Percentiles rank a stretch among this genome's conserved stretches.
Conservation (phyloP, 2,888 invertebrate genomes). For the Nycteola revayana region DNA sequence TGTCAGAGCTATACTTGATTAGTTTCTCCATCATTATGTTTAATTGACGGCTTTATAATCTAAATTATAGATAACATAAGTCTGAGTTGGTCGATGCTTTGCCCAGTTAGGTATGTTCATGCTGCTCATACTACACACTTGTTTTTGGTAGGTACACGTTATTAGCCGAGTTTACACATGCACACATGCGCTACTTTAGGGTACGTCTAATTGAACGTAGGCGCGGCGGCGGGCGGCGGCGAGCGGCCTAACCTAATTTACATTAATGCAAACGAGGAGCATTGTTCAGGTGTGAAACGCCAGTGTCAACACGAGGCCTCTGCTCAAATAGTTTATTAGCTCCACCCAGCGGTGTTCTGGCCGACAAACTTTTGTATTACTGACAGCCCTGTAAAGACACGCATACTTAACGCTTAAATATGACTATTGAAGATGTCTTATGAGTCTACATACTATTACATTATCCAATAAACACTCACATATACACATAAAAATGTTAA, state of each 20-base stretch:
- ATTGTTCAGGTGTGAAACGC: conserved; percentile 82
- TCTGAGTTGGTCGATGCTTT: neutral
- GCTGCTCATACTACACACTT: conserved; percentile 26
- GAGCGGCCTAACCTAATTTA: conserved; percentile 77
- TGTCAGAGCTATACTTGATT: too few species aligned
- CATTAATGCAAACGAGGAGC: conserved; percentile 82
- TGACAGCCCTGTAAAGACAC: conserved; percentile 72
- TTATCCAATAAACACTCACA: conserved; percentile 27
- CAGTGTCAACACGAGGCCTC: conserved; percentile 79
- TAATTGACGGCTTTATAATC: too few species aligned
- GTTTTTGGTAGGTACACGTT: conserved; percentile 30
- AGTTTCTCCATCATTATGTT: too few species aligned
- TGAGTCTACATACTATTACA: conserved; percentile 44
- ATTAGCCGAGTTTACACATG: conserved; percentile 63
- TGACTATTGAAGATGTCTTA: conserved; percentile 62
- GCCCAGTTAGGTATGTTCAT: conserved; percentile 8
- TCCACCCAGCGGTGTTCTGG: conserved; percentile 77
- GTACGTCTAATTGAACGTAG: conserved; percentile 78
- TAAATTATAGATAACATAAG: too few species aligned
- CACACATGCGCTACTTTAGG: conserved; percentile 73
- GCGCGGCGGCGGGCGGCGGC: conserved; percentile 65
- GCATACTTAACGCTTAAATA: conserved; percentile 73
- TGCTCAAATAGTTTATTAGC: conserved; percentile 81
- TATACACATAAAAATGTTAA: conserved; percentile 22
- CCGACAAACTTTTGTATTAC: conserved; percentile 72